A percentile compares a stretch with the other conserved stretches of the same genome.
These are phyloP conservation scores for Zoanthus solanderi DNA, from an alignment of 92 coral and sea anemone species.

Conservation along the genomic window DNA sequence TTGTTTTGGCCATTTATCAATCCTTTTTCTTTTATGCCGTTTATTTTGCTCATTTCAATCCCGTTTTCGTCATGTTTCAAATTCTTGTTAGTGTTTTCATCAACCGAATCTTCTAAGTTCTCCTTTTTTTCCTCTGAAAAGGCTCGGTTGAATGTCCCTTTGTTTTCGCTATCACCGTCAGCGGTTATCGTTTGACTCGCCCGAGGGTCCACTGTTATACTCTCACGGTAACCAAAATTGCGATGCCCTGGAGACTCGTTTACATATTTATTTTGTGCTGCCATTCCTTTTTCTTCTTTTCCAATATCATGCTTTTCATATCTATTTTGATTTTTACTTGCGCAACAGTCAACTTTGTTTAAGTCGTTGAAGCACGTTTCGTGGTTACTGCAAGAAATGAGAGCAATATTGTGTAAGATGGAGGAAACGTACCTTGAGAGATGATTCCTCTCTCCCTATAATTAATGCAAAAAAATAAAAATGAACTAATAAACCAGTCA, in stretches of 20 bases:
- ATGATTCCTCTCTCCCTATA: too few species aligned
- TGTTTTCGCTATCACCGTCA: neutral
- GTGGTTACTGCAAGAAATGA: neutral
- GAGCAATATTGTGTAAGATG: too few species aligned
- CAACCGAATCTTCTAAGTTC: neutral
- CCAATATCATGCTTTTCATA: neutral
- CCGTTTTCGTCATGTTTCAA: neutral
- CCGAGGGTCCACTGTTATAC: neutral
- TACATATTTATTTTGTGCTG: neutral
- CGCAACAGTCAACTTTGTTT: neutral
- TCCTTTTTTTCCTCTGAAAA: neutral
- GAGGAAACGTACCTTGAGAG: too few species aligned
- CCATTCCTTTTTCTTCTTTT: too few species aligned
- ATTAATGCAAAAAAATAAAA: too few species aligned
- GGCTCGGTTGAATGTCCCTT: neutral
- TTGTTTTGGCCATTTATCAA: too few species aligned
- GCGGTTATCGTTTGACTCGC: neutral
- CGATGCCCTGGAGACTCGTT: neutral
- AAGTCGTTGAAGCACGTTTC: neutral
- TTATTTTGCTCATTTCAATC: neutral
- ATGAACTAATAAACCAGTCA: too few species aligned
- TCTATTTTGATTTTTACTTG: neutral
- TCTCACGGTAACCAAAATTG: neutral
- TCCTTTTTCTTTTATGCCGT: neutral
- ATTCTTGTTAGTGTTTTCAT: neutral